phyloP scores from a whole-genome alignment of 2,113 vertebrate genomes.

The Cephalopholis sonnerati region DNA sequence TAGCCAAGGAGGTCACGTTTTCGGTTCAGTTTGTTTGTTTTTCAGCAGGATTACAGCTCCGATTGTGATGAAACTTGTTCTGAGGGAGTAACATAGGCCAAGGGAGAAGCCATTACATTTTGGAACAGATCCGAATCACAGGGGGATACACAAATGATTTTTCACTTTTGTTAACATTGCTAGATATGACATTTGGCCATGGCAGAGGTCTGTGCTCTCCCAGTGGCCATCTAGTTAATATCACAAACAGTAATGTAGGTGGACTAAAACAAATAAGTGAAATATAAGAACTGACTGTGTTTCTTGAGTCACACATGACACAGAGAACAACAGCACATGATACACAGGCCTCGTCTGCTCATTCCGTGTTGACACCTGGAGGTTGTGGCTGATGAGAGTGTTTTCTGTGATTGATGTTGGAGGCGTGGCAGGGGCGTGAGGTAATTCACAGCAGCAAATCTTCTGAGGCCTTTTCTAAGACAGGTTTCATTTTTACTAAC shows the following conservation, averaged over 20 bases:
- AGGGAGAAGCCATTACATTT: no score
- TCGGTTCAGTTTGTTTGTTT: no score
- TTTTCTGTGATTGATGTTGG: slow-evolving; percentile 61
- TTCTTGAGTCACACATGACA: neutral
- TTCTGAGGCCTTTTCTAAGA: slow-evolving; percentile 38
- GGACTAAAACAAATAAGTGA: neutral
- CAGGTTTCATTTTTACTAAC: slow-evolving; percentile 54
- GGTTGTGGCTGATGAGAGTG: slow-evolving; percentile 31
- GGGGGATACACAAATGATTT: no score
- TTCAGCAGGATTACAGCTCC: no score
- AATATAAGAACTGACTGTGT: neutral
- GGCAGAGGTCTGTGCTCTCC: no score
- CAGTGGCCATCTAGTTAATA: neutral
- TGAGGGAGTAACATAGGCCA: no score
- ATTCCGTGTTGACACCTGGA: slow-evolving; percentile 45
- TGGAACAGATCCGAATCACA: no score
- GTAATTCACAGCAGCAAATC: slow-evolving; percentile 63
- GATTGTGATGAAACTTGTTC: no score
- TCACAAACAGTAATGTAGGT: neutral
- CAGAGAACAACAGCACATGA: neutral
- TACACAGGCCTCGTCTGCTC: neutral
- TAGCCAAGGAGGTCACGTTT: no score
- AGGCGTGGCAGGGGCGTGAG: slow-evolving; percentile 38
- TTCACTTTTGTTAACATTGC: no score
- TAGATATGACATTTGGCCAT: no score